Evolutionary conservation across 2,113 vertebrate genomes (phyloP).

Genomic region (Daphoenositta chrysoptera): DNA sequence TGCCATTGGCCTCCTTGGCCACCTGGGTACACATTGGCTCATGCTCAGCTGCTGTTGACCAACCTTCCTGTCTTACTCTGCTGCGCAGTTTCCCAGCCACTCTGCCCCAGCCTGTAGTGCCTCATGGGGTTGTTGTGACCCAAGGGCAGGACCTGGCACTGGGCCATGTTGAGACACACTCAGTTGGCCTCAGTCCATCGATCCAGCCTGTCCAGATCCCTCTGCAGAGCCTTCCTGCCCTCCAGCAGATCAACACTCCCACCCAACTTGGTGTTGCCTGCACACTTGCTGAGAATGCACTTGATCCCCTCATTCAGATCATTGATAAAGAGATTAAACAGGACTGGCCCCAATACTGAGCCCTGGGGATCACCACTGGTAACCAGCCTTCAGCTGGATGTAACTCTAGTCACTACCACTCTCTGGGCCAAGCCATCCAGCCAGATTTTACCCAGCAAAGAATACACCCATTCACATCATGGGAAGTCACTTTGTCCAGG

Average conservation of each 20-base stretch:
- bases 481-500: background rate
- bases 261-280: background rate
- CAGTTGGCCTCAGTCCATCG: no score
- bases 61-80: background rate
- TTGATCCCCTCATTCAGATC: background rate
- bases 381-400: background rate
- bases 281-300: background rate
- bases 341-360: background rate
- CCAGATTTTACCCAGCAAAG: background rate
- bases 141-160: background rate
- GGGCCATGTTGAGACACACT: background rate
- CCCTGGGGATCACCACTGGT: background rate
- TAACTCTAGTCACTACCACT: background rate
- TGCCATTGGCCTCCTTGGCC: background rate
- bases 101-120: background rate
- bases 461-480: background rate
- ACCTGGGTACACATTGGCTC: background rate
- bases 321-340: background rate
- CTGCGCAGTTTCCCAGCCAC: background rate
- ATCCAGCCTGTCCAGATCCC: background rate
- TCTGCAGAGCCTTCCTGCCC: background rate
- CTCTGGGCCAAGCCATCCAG: background rate
- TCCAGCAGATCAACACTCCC: background rate
- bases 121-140: background rate
- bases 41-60: background rate